Evolutionary conservation across 2,797 vertebrate genomes (phyloP), one percentile per base, ranked within the genome.

Genomic region (Lates japonicus): DNA sequence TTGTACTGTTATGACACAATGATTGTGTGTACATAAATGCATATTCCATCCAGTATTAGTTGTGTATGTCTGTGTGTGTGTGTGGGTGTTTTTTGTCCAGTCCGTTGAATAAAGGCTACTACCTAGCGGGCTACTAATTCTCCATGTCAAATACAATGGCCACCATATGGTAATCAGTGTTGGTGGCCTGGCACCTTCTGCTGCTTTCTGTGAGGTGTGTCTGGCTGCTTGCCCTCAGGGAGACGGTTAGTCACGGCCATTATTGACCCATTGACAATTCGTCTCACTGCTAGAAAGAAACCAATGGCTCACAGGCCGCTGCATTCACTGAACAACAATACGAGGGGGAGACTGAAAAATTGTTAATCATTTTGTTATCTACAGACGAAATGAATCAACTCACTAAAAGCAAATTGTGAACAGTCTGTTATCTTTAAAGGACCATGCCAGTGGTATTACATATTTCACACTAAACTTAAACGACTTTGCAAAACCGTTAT

Each of bases 161-260:
- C 85, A 89, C 96, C 97, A 97, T 97, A 97, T 97, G 96, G 96
- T 97, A 96, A 97, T 97, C 96, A 96, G 94, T 37, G 82, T 95
- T 96, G 94, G 95, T 93, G 93, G 96, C 95, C n/a, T n/a, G n/a
- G n/a, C n/a, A n/a, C n/a, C n/a, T 91, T 92, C 92, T 95, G 91
- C 88, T 91, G 92, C 92, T 92, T 90, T 93, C 88, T 92, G 92
- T 71, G 86, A 90, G 92, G 90, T 92, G 92, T 93, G 94, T 93
- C 93, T 93, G 93, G 94, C 95, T 95, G 94, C 95, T 95, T n/a
- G n/a, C n/a, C 95, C 95, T 92, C 89, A 78, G 93, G 93, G 93
- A 94, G 87, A 90, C 87, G 90, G 94, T 95, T 95, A 95, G 95
- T 95, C 95, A 96, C 92, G 94, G 93, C 90, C 95, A 94, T 95